Base-by-base conservation (phyloP, 2,113 vertebrate species). In the Sprattus sprattus region DNA sequence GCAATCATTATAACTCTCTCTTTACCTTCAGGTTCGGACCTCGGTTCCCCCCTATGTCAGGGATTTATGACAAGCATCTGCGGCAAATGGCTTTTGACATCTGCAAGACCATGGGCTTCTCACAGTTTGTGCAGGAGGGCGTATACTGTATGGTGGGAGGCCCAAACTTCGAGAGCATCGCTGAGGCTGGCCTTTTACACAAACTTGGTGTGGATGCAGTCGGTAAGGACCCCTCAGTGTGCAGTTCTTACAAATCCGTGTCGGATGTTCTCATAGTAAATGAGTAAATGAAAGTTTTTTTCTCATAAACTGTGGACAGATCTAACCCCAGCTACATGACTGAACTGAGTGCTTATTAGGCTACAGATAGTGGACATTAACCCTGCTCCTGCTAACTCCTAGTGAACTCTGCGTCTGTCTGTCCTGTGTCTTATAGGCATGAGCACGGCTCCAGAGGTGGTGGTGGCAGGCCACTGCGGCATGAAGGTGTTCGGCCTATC, bases 131-230 rank as follows among this genome's bases (percentile, higher is more conserved):
- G 84, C 94, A 92, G 45, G 95, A 96, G 81, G 96, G 96, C 0
- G 94, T 96, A 45, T 96, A 96, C 71, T 95, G 95, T 85, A 95
- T 95, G 95, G 95, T 96, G 57, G 94, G 94, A 0, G 96, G 95
- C 7, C 96, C 96, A 13, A 96, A 93, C 91, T 96, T 96, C 81
- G 96, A 96, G 86, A 94, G 87, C 83, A 93, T 95, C 0, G 95
- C 95, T 10, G 96, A 96, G 89, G 95, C 95, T 39, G 89, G 88
- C 45, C 88, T 96, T 67, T 52, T 96, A 81, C 94, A 96, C 87
- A 92, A 81, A 75, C 91, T 96, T 9, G 96, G 95, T 0, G 95
- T 94, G 47, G 95, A 96, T 11, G 96, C 95, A 8, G 96, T 96
- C 4, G 96, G 96, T 96, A 87, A 82, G 95, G 87, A 49, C 45